Conservation (phyloP, 35 echinoderm and acorn worm genomes). For the Apostichopus japonicus region DNA sequence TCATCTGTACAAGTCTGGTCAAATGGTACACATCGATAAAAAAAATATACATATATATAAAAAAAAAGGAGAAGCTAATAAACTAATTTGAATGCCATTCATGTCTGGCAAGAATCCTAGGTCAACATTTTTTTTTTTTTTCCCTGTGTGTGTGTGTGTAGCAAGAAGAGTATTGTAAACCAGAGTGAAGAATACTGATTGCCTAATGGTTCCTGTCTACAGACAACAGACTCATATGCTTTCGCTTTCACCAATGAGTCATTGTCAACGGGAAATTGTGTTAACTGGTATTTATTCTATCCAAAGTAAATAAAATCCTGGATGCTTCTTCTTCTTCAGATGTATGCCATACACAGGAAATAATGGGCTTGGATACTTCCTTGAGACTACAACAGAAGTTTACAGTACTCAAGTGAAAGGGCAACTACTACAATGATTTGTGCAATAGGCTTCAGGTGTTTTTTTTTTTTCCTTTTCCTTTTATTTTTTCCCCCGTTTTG, state of each 20-base stretch:
- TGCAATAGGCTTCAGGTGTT: too few species aligned
- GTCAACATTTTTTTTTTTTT: constrained; percentile 1
- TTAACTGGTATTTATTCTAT: constrained; percentile 63
- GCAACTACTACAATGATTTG: constrained; percentile 25
- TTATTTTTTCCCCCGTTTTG: too few species aligned
- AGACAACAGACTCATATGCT: constrained; percentile 54
- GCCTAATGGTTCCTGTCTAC: constrained; percentile 53
- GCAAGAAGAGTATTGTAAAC: background rate
- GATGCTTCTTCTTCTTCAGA: constrained; percentile 33
- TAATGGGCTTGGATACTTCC: constrained; percentile 50
- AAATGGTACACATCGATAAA: background rate
- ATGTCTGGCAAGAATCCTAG: background rate
- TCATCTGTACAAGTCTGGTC: background rate
- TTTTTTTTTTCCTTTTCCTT: too few species aligned
- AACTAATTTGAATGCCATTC: constrained; percentile 31
- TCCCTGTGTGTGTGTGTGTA: too few species aligned
- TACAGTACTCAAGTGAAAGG: constrained; percentile 34
- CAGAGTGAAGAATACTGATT: background rate
- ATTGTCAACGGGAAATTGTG: constrained; percentile 52
- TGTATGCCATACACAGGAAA: constrained; percentile 48
- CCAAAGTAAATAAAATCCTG: constrained; percentile 57
- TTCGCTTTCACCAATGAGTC: constrained; percentile 49
- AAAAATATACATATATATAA: background rate
- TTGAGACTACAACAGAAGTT: constrained; percentile 52
- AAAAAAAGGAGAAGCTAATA: background rate